Conservation (phyloP, 2,113 vertebrate species). For the Alethe diademata region DNA sequence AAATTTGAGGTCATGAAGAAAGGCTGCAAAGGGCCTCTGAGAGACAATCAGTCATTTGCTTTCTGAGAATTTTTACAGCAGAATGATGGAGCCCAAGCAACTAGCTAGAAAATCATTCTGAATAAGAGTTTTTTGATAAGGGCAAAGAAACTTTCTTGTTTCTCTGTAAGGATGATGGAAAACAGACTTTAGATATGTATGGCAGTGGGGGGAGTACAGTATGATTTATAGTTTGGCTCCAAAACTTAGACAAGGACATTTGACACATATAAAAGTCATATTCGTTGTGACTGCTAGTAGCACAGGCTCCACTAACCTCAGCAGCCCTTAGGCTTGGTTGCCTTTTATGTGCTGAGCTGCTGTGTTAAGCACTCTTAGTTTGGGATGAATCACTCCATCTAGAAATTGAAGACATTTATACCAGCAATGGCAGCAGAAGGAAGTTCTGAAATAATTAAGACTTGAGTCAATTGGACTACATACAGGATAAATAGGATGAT, state of each 20-base stretch:
- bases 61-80: not conserved
- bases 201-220: not conserved
- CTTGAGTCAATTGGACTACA: not conserved
- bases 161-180: not conserved
- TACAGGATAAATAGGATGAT: not conserved
- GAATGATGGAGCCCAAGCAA: not conserved
- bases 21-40: not conserved
- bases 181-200: not conserved
- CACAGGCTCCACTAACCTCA: not conserved
- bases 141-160: not conserved
- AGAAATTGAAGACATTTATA: not conserved
- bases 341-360: not conserved
- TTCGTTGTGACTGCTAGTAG: not conserved
- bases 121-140: not conserved
- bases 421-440: not conserved
- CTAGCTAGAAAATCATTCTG: not conserved
- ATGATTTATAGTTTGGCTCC: not conserved
- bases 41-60: not conserved
- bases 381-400: not conserved
- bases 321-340: not conserved
- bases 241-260: not conserved
- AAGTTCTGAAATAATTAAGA: not conserved
- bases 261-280: not conserved
- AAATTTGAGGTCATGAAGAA: not conserved
- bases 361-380: not conserved